A percentile compares a stretch with the other conserved stretches of the same genome.
Evolutionary conservation across 53 echinoderm and acorn worm genomes (phyloP).

Genomic region (Arbacia lixula): DNA sequence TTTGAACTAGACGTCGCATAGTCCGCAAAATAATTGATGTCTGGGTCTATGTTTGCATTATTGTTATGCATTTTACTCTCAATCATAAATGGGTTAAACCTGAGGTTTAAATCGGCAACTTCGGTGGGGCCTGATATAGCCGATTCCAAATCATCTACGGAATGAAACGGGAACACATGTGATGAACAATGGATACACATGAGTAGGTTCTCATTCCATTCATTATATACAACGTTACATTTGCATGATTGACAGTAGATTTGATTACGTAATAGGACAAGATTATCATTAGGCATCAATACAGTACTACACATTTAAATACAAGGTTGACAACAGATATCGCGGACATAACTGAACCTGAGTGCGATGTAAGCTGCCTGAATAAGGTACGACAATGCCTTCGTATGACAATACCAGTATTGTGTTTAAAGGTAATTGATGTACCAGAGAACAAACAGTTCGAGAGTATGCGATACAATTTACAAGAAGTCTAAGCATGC

Average conservation of each 20-base stretch:
- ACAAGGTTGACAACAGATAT: conserved; percentile 3
- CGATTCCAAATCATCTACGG: background rate
- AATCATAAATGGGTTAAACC: background rate
- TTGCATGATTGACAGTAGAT: background rate
- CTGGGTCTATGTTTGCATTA: conserved; percentile 1
- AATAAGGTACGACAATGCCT: background rate
- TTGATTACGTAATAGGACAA: conserved; percentile 8
- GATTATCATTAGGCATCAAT: background rate
- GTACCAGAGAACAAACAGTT: background rate
- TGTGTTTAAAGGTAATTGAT: background rate
- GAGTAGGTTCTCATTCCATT: conserved; percentile 3
- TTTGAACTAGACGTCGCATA: background rate
- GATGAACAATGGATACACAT: background rate
- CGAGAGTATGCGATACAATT: background rate
- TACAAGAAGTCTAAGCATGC: background rate
- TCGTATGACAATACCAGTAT: background rate
- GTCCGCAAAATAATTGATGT: background rate
- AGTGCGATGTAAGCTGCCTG: background rate
- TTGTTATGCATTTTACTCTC: background rate
- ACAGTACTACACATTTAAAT: background rate
- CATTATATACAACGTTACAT: conserved; percentile 1
- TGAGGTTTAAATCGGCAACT: background rate
- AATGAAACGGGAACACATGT: background rate
- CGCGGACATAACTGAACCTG: background rate
- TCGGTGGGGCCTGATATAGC: background rate